Conservation (phyloP, 2,797 vertebrate species). For the Sphaeramia orbicularis region DNA sequence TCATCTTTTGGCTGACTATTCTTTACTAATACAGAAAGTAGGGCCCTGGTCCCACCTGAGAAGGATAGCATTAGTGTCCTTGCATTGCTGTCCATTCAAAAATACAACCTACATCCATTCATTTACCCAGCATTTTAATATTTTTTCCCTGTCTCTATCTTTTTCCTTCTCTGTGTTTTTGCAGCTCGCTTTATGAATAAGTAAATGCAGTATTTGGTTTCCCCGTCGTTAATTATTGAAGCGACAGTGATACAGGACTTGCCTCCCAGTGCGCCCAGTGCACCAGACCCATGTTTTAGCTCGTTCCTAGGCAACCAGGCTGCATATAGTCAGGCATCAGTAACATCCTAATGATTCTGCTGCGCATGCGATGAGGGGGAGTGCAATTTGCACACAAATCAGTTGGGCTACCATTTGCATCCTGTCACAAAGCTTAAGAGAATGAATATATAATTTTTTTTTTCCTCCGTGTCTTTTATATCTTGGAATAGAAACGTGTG, state of each 20-base stretch:
- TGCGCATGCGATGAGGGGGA: slow-evolving; percentile 77
- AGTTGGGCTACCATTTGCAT: slow-evolving; percentile 78
- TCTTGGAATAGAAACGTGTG: slow-evolving; percentile 55
- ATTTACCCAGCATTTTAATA: slow-evolving; percentile 66
- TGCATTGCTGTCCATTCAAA: slow-evolving; percentile 34
- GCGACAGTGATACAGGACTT: slow-evolving; percentile 86
- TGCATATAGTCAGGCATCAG: slow-evolving; percentile 87
- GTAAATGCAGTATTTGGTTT: slow-evolving; percentile 88
- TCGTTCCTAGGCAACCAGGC: slow-evolving; percentile 86
- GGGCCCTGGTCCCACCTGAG: slow-evolving; percentile 37
- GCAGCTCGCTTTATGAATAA: slow-evolving; percentile 84
- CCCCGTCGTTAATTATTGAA: slow-evolving; percentile 87
- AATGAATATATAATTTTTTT: slow-evolving; percentile 63
- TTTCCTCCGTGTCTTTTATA: slow-evolving; percentile 50
- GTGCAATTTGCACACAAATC: slow-evolving; percentile 85
- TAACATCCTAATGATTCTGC: slow-evolving; percentile 87
- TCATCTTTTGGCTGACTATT: slow-evolving; percentile 48
- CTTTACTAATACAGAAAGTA: slow-evolving; percentile 44
- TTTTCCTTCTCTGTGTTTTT: slow-evolving; percentile 51
- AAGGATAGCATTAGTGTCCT: slow-evolving; percentile 40
- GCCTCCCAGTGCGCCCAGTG: slow-evolving; percentile 83
- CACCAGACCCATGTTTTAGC: slow-evolving; percentile 83
- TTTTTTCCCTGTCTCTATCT: slow-evolving; percentile 44
- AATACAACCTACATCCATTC: slow-evolving; percentile 47
- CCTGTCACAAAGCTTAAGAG: slow-evolving; percentile 67